Evolutionary conservation across 2,888 invertebrate genomes (phyloP).

Genomic region (Drosophila neonasuta): DNA sequence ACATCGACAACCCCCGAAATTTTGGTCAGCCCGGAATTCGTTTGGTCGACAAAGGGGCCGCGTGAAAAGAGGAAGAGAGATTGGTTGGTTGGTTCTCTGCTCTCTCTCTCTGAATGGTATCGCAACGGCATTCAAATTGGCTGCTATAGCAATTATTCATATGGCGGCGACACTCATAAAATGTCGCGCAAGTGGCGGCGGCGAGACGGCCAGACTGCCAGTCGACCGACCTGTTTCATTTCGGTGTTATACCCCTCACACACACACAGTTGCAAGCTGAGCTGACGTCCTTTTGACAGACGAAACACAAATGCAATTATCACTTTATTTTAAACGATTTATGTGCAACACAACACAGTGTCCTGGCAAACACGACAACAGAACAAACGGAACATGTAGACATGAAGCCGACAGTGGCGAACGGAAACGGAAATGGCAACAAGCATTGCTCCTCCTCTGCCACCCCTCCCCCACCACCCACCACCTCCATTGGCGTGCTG

Average conservation of each 20-base stretch:
- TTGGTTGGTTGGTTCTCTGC: neutral
- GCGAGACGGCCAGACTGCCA: constrained; percentile 22
- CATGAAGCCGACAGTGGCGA: constrained; percentile 65
- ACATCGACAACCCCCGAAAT: constrained; percentile 56
- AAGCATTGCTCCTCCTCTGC: constrained; percentile 54
- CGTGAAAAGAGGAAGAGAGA: neutral
- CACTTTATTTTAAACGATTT: constrained; percentile 79
- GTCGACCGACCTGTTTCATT: constrained; percentile 28
- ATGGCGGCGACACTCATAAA: constrained; percentile 77
- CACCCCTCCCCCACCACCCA: neutral
- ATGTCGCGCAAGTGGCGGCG: constrained; percentile 66
- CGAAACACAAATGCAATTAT: constrained; percentile 78
- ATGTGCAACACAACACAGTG: constrained; percentile 65
- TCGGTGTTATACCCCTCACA: constrained; percentile 6
- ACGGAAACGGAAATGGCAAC: constrained; percentile 77
- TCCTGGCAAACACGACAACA: constrained; percentile 46
- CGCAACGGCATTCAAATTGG: constrained; percentile 72
- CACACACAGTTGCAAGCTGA: constrained; percentile 24
- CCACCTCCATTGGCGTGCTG: constrained; percentile 10
- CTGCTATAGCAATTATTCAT: constrained; percentile 79
- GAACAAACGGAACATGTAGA: constrained; percentile 62
- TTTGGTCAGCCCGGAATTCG: constrained; percentile 18
- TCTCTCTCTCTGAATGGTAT: constrained; percentile 8
- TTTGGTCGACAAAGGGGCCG: neutral
- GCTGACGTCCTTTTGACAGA: constrained; percentile 74